Conservation (phyloP, 2,888 invertebrate genomes). For the Leucoptera coffeella region DNA sequence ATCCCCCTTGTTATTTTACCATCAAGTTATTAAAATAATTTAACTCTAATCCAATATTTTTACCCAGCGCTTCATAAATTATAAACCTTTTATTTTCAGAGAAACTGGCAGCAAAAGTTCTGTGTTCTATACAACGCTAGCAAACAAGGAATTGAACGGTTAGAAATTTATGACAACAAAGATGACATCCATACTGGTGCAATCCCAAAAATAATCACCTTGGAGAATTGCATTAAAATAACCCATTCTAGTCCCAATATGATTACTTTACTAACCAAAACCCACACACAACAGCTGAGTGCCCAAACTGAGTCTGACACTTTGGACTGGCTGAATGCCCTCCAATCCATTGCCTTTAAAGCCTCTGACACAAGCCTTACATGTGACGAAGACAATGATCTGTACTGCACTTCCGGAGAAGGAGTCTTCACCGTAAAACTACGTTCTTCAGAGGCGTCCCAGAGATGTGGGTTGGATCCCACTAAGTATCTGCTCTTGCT, state of each 20-base stretch:
- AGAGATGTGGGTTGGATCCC: constrained; percentile 66
- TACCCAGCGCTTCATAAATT: not conserved
- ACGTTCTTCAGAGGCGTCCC: constrained; percentile 72
- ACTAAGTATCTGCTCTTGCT: constrained; percentile 68
- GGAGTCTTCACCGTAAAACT: constrained; percentile 74
- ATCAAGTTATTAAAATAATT: too few relatives aligned
- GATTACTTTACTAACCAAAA: constrained; percentile 70
- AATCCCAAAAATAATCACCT: constrained; percentile 70
- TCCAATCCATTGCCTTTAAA: constrained; percentile 78
- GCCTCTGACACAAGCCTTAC: constrained; percentile 52
- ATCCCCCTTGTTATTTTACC: too few relatives aligned
- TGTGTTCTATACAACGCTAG: constrained; percentile 75
- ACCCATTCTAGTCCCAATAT: constrained; percentile 58
- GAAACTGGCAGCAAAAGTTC: constrained; percentile 76
- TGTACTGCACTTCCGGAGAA: constrained; percentile 82
- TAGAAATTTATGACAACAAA: constrained; percentile 79
- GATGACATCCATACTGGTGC: constrained; percentile 60
- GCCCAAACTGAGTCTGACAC: constrained; percentile 61
- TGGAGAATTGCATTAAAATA: constrained; percentile 86
- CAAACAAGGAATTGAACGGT: constrained; percentile 76
- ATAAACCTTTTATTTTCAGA: constrained; percentile 48
- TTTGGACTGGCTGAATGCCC: constrained; percentile 70
- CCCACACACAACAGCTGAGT: constrained; percentile 58
- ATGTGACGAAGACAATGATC: constrained; percentile 81
- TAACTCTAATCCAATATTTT: not conserved